Evolutionary conservation across 2,888 invertebrate species (phyloP).

Genomic region (Drosophila melanosoma): DNA sequence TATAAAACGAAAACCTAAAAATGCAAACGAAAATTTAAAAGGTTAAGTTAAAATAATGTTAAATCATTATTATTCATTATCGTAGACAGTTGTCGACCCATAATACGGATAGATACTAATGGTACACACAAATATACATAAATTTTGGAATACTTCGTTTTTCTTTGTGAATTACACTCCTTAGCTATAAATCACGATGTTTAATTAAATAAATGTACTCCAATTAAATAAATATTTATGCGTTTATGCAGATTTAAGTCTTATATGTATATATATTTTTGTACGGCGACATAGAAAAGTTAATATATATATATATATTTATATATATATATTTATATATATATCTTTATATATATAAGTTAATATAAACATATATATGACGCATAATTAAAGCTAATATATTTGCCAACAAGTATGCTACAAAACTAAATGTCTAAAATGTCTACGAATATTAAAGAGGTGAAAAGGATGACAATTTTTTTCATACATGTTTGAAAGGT

Average conservation of each 20-base stretch:
- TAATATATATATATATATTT: no score
- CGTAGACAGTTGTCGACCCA: background rate
- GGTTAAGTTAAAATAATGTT: background rate
- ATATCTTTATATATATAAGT: no score
- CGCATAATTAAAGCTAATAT: slow-evolving; percentile 65
- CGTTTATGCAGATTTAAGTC: background rate
- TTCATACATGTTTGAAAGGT: slow-evolving; percentile 7
- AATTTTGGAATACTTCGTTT: no score
- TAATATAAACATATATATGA: slow-evolving; percentile 22
- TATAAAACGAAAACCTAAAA: background rate
- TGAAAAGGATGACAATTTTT: slow-evolving; percentile 53
- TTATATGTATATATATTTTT: background rate
- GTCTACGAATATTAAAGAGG: slow-evolving; percentile 21
- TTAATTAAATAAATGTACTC: slow-evolving; percentile 9
- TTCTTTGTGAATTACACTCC: background rate
- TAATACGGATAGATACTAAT: no score
- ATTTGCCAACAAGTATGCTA: slow-evolving; percentile 66
- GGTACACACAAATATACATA: no score
- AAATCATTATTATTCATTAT: background rate
- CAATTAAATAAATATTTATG: background rate
- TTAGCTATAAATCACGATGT: slow-evolving; percentile 15
- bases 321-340: background rate
- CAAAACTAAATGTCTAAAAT: slow-evolving; percentile 41
- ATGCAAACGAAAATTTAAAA: background rate
- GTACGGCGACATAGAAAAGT: no score